Base-by-base conservation (phyloP, 2,113 vertebrate species). In the Phyllostomus hastatus region DNA sequence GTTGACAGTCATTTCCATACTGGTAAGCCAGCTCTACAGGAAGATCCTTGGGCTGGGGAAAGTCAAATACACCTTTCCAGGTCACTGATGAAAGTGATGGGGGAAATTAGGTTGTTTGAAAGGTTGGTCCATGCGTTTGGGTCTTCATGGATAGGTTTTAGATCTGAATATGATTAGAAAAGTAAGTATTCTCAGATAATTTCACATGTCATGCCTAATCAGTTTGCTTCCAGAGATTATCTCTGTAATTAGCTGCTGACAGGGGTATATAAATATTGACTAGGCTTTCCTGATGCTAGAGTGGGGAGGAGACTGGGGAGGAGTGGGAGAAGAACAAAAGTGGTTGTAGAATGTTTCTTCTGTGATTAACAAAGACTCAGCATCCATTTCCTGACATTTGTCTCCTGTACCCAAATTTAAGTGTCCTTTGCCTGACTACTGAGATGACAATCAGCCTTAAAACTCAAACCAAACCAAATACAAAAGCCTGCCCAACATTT, bases 381-480 rank as follows among this genome's bases (percentile, higher is more conserved):
- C 41, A 1, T 69, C 24, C n/a, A 1, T 76, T 50, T 92, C 12
- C 67, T 73, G 72, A 88, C 31, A 11, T 81, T 79, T 52, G n/a
- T 59, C 28, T 88, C 43, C 41, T 81, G 57, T 1, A 61, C 24
- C 10, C 10, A 50, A 94, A 69, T 88, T 57, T 93, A 70, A 88
- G 24, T 0, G 17, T 69, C 64, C 22, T 88, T 38, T 1, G 4
- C 26, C 50, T 94, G 72, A 57, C 10, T 57, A 57, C 52, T 72
- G 72, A 92, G 35, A 83, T 72, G 33, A 48, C 33, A 48, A 73
- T 81, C 73, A 86, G 81, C 48, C 35, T 50, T 64, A 66, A 92
- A 41, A 61, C 15, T 26, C 66, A 82, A 73, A 78, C 9, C 50
- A 78, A 89, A 72, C 8, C 24, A 35, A 92, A 46, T 50, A 10